Conservation (phyloP, 2,888 invertebrate genomes). For the Stegana nigrithorax region DNA sequence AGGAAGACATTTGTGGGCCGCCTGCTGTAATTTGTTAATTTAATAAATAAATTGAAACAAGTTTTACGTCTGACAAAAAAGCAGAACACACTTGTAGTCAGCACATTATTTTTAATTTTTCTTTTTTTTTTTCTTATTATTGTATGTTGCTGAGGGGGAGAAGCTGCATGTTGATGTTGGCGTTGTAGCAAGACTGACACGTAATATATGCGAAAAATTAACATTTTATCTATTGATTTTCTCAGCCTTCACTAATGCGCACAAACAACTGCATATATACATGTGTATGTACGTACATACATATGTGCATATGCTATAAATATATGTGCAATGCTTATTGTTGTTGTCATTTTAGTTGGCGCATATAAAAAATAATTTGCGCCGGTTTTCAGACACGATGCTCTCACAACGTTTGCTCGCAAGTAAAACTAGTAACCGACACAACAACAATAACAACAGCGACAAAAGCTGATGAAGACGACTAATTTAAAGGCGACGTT, state of each 20-base stretch:
- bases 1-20: too few relatives aligned
- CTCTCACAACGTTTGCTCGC: slow-evolving; percentile 44
- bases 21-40: too few relatives aligned
- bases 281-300: slow-evolving; percentile 33
- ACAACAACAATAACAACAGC: neutral
- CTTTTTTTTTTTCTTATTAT: too few relatives aligned
- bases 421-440: neutral
- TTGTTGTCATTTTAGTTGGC: slow-evolving; percentile 24
- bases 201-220: slow-evolving; percentile 37
- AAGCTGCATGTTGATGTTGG: too few relatives aligned
- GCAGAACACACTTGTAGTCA: too few relatives aligned
- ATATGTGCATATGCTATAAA: too few relatives aligned
- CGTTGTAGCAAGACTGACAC: too few relatives aligned
- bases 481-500: neutral
- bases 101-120: too few relatives aligned
- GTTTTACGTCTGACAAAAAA: too few relatives aligned
- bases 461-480: neutral
- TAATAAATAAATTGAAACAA: too few relatives aligned
- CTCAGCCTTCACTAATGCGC: slow-evolving; percentile 62
- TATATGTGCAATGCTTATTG: slow-evolving; percentile 23
- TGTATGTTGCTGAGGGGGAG: too few relatives aligned
- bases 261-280: neutral
- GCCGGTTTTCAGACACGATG: slow-evolving; percentile 46
- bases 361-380: slow-evolving; percentile 50
- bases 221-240: slow-evolving; percentile 61